phyloP scores from a whole-genome alignment of 1,140 invertebrate genomes.

The Aphidius ervi region DNA sequence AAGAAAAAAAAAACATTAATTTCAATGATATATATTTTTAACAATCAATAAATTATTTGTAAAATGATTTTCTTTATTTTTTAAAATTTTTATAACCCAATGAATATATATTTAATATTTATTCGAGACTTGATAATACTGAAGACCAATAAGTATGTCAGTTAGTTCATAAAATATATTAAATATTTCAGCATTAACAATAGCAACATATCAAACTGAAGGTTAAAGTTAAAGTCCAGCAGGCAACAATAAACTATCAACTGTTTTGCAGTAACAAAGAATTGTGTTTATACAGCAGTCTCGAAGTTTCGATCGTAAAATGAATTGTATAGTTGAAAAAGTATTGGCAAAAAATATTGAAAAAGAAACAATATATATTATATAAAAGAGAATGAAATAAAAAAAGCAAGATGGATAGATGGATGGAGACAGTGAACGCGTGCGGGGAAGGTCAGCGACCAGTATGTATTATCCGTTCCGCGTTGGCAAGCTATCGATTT shows the following conservation, averaged over 20 bases:
- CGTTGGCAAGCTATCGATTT: constrained; percentile 50
- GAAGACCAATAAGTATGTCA: too few species aligned
- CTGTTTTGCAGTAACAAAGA: constrained; percentile 1
- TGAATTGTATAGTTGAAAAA: constrained; percentile 11
- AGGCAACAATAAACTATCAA: neutral
- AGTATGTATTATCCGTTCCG: constrained; percentile 39
- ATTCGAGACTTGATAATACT: too few species aligned
- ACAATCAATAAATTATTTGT: too few species aligned
- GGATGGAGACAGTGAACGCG: constrained; percentile 16
- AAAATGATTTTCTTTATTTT: too few species aligned
- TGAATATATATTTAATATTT: too few species aligned
- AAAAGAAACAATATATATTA: constrained; percentile 1
- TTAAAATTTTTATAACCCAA: too few species aligned
- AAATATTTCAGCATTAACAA: too few species aligned
- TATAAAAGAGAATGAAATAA: constrained; percentile 6
- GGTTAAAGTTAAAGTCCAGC: too few species aligned
- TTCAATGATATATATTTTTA: too few species aligned
- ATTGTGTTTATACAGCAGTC: constrained; percentile 3
- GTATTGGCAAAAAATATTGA: constrained; percentile 12
- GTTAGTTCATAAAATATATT: too few species aligned
- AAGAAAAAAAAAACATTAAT: too few species aligned
- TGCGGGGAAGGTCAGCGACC: constrained; percentile 28
- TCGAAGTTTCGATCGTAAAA: constrained; percentile 19
- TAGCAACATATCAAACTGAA: too few species aligned
- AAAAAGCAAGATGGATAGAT: constrained; percentile 8